These are phyloP conservation scores for Apodemus agrarius DNA, from an alignment of 2,797 vertebrate genomes.

Conservation along the genomic window DNA sequence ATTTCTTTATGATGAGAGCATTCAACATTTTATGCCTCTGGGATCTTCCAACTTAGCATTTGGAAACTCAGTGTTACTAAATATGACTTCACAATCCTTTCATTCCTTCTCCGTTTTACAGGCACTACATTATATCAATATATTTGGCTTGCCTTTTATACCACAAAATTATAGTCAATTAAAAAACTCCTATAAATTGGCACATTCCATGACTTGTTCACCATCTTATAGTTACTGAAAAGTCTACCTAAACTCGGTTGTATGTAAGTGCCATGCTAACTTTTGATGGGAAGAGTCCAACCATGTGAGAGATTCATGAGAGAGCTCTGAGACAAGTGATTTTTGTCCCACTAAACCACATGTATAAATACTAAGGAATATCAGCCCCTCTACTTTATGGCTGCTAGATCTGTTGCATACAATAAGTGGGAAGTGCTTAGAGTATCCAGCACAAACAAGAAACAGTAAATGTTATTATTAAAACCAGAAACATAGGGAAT, in stretches of 20 bases:
- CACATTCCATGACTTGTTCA: neutral
- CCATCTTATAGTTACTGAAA: neutral
- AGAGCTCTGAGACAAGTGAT: neutral
- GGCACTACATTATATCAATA: neutral
- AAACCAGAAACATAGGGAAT: neutral
- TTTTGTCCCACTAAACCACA: neutral
- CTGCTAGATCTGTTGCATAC: neutral
- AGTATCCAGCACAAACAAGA: neutral
- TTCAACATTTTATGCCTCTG: neutral
- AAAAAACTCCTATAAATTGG: neutral
- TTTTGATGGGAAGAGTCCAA: neutral
- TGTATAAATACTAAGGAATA: neutral
- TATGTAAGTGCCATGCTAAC: neutral
- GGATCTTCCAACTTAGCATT: neutral
- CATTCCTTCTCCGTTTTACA: neutral
- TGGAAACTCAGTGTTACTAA: neutral
- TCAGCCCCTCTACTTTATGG: neutral
- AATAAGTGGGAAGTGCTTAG: conserved; percentile 5
- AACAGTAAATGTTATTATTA: neutral
- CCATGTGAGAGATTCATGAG: neutral
- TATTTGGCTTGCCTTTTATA: neutral
- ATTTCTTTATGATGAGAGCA: neutral
- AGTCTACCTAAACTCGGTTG: neutral
- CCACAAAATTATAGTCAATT: neutral
- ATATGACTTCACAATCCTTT: neutral